A percentile compares a stretch with the other conserved stretches of the same genome.
phyloP scores from a whole-genome alignment of 2,888 invertebrate genomes.

The Napeogenes inachia region DNA sequence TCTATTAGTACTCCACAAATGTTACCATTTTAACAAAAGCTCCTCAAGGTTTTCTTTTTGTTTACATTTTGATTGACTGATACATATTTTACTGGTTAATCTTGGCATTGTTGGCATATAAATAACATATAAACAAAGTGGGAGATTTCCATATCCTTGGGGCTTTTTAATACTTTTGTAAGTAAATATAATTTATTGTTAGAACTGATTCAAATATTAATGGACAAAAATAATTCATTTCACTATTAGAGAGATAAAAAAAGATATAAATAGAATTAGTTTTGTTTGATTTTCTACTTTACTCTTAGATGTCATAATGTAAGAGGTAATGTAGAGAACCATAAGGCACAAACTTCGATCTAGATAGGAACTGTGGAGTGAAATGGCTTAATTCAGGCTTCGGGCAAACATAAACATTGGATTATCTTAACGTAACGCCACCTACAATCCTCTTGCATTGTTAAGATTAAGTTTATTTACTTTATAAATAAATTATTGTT shows the following conservation, averaged over 20 bases:
- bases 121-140: conserved; percentile 13
- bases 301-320: conserved; percentile 26
- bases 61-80: conserved; percentile 55
- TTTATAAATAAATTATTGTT: not conserved
- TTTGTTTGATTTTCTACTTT: not conserved
- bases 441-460: not conserved
- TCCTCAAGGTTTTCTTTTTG: conserved; percentile 57
- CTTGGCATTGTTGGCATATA: conserved; percentile 28
- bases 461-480: not conserved
- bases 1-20: conserved; percentile 54
- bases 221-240: too few relatives aligned
- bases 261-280: not conserved
- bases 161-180: not conserved
- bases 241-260: too few relatives aligned
- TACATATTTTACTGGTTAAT: conserved; percentile 43
- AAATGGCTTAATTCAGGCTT: conserved; percentile 60
- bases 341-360: conserved; percentile 52
- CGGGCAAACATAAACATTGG: conserved; percentile 40
- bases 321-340: conserved; percentile 36
- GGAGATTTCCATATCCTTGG: not conserved
- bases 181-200: not conserved
- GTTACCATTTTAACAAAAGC: conserved; percentile 51
- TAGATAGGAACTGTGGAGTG: conserved; percentile 62
- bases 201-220: too few relatives aligned
- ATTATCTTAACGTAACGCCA: conserved; percentile 23